Evolutionary conservation across 2,888 invertebrate species (phyloP).

Genomic region (Globia sparganii): DNA sequence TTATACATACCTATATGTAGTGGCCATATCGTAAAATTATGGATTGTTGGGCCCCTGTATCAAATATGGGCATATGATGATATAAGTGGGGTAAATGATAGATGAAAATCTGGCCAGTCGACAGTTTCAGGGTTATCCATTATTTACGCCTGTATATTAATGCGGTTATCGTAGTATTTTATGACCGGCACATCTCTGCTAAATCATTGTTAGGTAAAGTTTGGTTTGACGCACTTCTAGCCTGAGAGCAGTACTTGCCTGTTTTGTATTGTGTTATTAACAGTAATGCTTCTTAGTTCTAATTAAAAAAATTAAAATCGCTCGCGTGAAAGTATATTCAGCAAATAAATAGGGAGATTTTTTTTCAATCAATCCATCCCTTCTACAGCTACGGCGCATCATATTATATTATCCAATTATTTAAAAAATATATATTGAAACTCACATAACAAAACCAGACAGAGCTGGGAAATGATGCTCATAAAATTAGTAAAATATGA

Average conservation of each 20-base stretch:
- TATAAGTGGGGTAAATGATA: too few species aligned
- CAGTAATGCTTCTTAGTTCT: background rate
- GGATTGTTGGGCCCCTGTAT: too few species aligned
- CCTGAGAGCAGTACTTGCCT: background rate
- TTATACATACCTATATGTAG: too few species aligned
- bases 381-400: background rate
- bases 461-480: background rate
- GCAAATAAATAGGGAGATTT: background rate
- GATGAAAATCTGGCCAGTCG: too few species aligned
- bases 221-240: background rate
- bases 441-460: background rate
- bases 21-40: too few species aligned
- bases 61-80: too few species aligned
- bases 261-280: background rate
- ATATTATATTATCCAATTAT: background rate
- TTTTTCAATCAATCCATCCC: background rate
- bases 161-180: background rate
- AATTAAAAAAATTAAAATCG: background rate
- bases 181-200: background rate
- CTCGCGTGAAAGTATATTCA: background rate
- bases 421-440: background rate
- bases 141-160: too few species aligned
- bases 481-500: background rate
- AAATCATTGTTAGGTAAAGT: background rate
- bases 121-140: too few species aligned